Conservation (phyloP, 2,113 vertebrate genomes). For the Dendropsophus ebraccatus region DNA sequence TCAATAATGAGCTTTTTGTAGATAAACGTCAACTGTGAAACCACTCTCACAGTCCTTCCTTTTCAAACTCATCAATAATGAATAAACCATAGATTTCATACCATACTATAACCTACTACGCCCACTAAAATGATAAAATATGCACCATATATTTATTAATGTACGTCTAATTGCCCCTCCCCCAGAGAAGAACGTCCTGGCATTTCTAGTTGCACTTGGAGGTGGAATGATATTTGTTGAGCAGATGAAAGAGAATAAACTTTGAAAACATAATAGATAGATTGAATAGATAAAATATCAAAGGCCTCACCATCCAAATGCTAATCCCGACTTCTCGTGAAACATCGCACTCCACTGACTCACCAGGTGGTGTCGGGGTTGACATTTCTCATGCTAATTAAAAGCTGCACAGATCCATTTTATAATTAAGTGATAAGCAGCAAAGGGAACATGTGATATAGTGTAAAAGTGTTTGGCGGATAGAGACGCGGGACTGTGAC, state of each 20-base stretch:
- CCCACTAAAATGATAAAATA: background rate
- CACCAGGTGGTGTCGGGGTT: slow-evolving; percentile 48
- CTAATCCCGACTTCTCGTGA: slow-evolving; percentile 22
- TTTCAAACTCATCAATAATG: too few species aligned
- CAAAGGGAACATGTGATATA: background rate
- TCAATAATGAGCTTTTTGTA: too few species aligned
- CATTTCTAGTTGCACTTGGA: background rate
- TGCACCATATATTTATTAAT: background rate
- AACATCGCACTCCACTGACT: slow-evolving; percentile 19
- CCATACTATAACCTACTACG: background rate
- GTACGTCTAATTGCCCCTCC: background rate
- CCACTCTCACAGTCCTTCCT: too few species aligned
- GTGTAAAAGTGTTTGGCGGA: slow-evolving; percentile 9
- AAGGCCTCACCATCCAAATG: slow-evolving; percentile 39
- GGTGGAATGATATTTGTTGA: slow-evolving; percentile 1
- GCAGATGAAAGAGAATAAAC: background rate
- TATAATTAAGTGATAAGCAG: slow-evolving; percentile 47
- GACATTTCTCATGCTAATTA: slow-evolving; percentile 54
- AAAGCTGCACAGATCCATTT: slow-evolving; percentile 26
- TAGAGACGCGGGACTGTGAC: background rate
- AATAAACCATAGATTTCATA: background rate
- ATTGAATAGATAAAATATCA: slow-evolving; percentile 46
- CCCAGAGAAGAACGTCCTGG: background rate
- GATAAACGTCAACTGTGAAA: too few species aligned
- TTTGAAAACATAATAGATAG: slow-evolving; percentile 35